phyloP scores from a whole-genome alignment of 1,140 invertebrate species.

The Bombus difficillimus region DNA sequence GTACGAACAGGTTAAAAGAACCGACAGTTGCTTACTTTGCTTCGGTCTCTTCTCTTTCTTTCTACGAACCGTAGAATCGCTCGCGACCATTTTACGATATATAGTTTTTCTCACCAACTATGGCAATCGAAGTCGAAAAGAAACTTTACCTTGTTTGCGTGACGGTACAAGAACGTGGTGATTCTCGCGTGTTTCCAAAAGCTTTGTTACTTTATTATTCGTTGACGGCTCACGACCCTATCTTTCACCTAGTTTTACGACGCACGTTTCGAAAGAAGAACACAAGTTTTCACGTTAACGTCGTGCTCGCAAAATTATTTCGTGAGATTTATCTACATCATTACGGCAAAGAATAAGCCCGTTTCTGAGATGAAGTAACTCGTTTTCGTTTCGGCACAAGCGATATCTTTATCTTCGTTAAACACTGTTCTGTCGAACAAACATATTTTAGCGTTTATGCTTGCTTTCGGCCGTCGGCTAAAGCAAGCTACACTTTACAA shows the following conservation, averaged over 20 bases:
- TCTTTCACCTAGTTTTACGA: not conserved
- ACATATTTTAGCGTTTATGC: not conserved
- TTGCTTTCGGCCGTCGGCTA: not conserved
- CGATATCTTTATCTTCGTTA: slow-evolving; percentile 25
- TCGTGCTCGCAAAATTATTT: slow-evolving; percentile 4
- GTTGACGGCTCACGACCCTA: not conserved
- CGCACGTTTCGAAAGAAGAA: not conserved
- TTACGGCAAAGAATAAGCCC: not conserved
- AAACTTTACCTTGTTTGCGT: not conserved
- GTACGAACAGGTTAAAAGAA: not conserved
- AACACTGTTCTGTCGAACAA: not conserved
- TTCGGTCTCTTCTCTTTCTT: not conserved
- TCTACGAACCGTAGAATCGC: not conserved
- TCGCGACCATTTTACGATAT: not conserved
- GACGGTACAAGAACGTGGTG: not conserved
- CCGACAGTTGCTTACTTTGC: not conserved
- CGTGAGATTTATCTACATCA: slow-evolving; percentile 20
- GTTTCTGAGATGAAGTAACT: not conserved
- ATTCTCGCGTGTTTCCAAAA: not conserved
- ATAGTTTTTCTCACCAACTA: not conserved
- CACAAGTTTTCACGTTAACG: not conserved
- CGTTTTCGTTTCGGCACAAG: not conserved
- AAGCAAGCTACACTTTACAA: not conserved
- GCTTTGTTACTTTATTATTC: not conserved
- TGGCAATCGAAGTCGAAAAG: not conserved